Conservation (phyloP, 2,888 invertebrate species). For the Chirona hameri region DNA sequence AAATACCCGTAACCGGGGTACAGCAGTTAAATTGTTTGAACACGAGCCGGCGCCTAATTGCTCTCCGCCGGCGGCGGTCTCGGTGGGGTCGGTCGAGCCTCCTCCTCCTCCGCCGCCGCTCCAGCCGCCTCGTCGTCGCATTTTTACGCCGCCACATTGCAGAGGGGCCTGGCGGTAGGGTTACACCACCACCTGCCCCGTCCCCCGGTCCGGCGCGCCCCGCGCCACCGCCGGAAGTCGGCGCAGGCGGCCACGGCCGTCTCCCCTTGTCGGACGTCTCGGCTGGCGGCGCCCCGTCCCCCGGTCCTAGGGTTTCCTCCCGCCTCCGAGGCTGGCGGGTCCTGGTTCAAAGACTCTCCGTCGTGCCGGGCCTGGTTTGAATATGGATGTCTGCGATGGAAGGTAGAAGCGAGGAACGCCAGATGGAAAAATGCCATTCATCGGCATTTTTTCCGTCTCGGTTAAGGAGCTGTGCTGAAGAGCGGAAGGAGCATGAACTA, state of each 20-base stretch:
- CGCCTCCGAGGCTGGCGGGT: neutral
- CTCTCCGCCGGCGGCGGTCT: neutral
- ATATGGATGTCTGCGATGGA: neutral
- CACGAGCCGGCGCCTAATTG: neutral
- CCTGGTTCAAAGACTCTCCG: neutral
- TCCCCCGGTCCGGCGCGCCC: neutral
- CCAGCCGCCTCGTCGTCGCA: neutral
- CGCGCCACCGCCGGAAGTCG: neutral
- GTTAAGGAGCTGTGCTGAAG: neutral
- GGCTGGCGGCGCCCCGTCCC: neutral
- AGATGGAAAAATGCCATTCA: constrained; percentile 10
- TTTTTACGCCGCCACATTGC: constrained; percentile 5
- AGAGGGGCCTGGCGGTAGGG: neutral
- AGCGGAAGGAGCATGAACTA: neutral
- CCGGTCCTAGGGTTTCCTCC: constrained; percentile 3
- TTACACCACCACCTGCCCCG: constrained; percentile 8
- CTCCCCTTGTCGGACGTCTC: neutral
- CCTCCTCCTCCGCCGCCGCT: neutral
- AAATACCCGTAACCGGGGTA: too few species aligned
- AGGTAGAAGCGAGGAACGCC: neutral
- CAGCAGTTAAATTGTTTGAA: too few species aligned
- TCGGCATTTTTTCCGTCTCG: neutral
- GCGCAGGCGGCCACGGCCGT: neutral
- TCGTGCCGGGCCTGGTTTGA: neutral
- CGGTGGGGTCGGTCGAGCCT: neutral